A percentile compares a stretch with the other conserved stretches of the same genome.
These are phyloP conservation scores for Sycobia sp. DNA, from an alignment of 1,140 invertebrate species.

Conservation along the genomic window DNA sequence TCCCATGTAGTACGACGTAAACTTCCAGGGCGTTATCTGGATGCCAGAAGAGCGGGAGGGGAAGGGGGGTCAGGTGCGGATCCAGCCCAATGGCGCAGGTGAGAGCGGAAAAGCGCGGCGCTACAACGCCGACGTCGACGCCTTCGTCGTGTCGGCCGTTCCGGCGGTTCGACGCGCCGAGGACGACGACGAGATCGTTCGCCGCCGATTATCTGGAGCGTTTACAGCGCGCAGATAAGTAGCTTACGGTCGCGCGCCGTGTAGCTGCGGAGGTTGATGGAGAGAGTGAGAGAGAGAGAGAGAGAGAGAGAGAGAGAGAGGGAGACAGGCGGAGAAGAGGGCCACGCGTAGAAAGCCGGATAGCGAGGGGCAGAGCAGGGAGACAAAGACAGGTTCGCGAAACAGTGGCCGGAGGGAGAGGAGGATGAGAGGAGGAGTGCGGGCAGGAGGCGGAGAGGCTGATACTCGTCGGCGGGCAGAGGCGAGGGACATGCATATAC, in stretches of 20 bases:
- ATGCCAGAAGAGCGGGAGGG: background rate
- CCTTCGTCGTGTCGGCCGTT: slow-evolving; percentile 13
- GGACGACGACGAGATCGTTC: slow-evolving; percentile 7
- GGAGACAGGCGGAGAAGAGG: too few relatives aligned
- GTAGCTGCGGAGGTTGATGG: slow-evolving; percentile 37
- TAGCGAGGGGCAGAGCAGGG: background rate
- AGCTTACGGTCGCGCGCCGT: slow-evolving; percentile 47
- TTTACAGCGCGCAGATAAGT: slow-evolving; percentile 42
- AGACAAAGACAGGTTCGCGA: background rate
- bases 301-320: too few relatives aligned
- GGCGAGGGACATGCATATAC: slow-evolving; percentile 39
- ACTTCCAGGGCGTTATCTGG: background rate
- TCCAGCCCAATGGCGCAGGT: too few relatives aligned
- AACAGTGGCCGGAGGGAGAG: background rate
- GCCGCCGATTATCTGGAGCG: slow-evolving; percentile 30
- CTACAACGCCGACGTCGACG: too few relatives aligned
- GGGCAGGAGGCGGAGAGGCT: slow-evolving; percentile 39
- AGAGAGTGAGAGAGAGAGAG: slow-evolving; percentile 6
- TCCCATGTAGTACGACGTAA: too few relatives aligned
- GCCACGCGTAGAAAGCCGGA: background rate
- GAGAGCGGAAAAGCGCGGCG: too few relatives aligned
- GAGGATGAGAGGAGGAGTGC: background rate
- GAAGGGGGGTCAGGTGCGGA: background rate
- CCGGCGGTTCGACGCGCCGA: slow-evolving; percentile 20
- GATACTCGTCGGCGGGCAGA: slow-evolving; percentile 43